Evolutionary conservation across 2,888 invertebrate genomes (phyloP).

Genomic region (Melinaea menophilus): DNA sequence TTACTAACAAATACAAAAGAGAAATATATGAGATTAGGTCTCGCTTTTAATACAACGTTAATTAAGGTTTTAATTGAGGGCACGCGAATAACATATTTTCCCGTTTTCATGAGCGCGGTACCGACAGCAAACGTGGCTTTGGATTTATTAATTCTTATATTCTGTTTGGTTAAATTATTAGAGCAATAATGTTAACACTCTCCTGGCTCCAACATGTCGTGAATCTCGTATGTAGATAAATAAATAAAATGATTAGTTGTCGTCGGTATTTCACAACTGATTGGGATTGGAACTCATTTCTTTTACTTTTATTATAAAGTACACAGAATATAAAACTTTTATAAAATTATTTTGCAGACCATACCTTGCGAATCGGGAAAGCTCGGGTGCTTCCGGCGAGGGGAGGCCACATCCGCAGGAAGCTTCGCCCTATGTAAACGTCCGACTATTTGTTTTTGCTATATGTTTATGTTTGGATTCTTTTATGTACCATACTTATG

Average conservation of each 20-base stretch:
- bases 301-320: too few species aligned
- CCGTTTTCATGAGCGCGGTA: slow-evolving; percentile 43
- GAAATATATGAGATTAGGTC: slow-evolving; percentile 64
- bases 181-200: not conserved
- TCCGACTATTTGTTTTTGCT: slow-evolving; percentile 45
- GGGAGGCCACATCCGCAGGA: slow-evolving; percentile 69
- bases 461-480: slow-evolving; percentile 17
- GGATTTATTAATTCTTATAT: not conserved
- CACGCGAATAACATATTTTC: slow-evolving; percentile 60
- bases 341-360: slow-evolving; percentile 37
- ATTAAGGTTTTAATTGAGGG: slow-evolving; percentile 72
- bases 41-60: slow-evolving; percentile 65
- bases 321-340: too few species aligned
- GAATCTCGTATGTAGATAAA: too few species aligned
- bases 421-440: slow-evolving; percentile 45
- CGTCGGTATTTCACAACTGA: too few species aligned
- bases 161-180: not conserved
- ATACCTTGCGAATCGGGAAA: slow-evolving; percentile 51
- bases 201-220: too few species aligned
- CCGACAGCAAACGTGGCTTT: slow-evolving; percentile 37
- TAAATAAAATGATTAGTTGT: too few species aligned
- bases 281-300: too few species aligned
- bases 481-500: slow-evolving; percentile 20
- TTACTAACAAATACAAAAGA: slow-evolving; percentile 42
- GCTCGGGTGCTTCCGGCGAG: slow-evolving; percentile 57